phyloP scores from a whole-genome alignment of 2,888 invertebrate species.

The Uloborus plumipes region DNA sequence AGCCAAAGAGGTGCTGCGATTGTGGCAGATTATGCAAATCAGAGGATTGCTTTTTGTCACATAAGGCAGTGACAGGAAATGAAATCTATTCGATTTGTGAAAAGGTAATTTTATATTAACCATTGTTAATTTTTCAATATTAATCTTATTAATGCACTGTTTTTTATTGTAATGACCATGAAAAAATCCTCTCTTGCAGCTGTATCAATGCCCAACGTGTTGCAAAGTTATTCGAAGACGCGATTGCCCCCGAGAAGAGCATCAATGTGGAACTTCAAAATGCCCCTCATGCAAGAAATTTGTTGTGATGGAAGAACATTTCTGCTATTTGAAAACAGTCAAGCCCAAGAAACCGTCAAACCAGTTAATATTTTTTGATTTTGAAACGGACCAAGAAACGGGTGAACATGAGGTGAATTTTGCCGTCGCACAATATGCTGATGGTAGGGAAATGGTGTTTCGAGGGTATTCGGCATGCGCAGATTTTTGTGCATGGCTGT shows the following conservation, averaged over 20 bases:
- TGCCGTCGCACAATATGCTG: background rate
- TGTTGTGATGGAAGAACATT: background rate
- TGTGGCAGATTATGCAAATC: slow-evolving; percentile 8
- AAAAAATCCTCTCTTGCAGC: too few relatives aligned
- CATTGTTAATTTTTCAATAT: too few relatives aligned
- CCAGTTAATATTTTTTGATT: background rate
- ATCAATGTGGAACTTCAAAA: too few relatives aligned
- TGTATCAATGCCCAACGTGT: too few relatives aligned
- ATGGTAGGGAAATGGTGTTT: background rate
- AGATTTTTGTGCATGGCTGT: background rate
- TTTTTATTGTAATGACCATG: too few relatives aligned
- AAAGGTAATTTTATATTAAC: background rate
- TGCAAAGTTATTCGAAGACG: too few relatives aligned
- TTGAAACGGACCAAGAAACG: too few relatives aligned
- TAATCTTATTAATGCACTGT: background rate
- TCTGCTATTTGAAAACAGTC: background rate
- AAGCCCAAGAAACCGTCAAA: background rate
- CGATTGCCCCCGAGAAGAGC: too few relatives aligned
- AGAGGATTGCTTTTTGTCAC: background rate
- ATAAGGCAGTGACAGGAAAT: background rate
- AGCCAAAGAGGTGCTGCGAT: background rate
- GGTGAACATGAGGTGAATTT: too few relatives aligned
- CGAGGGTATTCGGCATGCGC: background rate
- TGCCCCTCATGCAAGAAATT: too few relatives aligned
- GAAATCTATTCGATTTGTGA: background rate